Evolutionary conservation across 23 tunicate species (phyloP).

Genomic region (Ciona savignyi): DNA sequence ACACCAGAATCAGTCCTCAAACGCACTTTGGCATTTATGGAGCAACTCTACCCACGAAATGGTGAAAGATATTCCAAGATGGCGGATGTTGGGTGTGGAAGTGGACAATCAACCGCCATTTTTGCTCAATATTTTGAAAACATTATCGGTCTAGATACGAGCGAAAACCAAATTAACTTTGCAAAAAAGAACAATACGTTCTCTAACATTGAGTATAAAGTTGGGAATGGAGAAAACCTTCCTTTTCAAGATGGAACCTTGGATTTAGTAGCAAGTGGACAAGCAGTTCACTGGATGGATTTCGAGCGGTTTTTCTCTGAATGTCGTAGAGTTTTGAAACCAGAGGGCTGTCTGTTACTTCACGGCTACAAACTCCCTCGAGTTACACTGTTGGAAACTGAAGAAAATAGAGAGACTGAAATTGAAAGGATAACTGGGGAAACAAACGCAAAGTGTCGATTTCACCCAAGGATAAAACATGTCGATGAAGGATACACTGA

Average conservation of each 20-base stretch:
- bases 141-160: slow-evolving; percentile 9
- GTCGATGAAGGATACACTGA: background rate
- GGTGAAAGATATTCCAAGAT: background rate
- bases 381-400: background rate
- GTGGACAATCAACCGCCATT: slow-evolving; percentile 23
- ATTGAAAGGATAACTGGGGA: no score
- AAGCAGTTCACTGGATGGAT: background rate
- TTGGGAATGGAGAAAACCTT: background rate
- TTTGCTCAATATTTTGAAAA: slow-evolving; percentile 4
- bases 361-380: background rate
- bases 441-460: background rate
- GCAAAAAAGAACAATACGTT: background rate
- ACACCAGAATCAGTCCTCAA: background rate
- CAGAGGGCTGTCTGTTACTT: background rate
- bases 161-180: slow-evolving; percentile 16
- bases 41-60: background rate
- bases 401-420: background rate
- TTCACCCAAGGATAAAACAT: background rate
- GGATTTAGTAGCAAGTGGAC: background rate
- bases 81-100: slow-evolving; percentile 32
- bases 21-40: background rate
- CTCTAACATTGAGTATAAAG: background rate
- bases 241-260: background rate
- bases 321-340: background rate
- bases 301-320: background rate